phyloP scores from a whole-genome alignment of 2,888 invertebrate genomes.

The Eledone cirrhosa region DNA sequence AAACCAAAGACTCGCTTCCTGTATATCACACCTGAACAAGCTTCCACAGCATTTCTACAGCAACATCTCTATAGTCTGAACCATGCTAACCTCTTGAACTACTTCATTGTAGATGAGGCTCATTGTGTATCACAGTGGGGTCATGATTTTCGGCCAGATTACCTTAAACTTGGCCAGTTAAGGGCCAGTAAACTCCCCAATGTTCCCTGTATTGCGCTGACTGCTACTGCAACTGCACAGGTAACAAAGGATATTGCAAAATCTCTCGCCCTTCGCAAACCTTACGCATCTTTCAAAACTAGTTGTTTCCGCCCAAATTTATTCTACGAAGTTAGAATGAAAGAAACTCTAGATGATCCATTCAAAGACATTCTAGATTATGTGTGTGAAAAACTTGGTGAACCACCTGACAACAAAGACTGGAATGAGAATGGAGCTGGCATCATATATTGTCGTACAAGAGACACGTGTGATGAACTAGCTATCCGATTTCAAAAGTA shows the following conservation, averaged over 20 bases:
- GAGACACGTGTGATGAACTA: conserved; percentile 88
- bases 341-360: conserved; percentile 82
- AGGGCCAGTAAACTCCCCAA: conserved; percentile 70
- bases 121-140: conserved; percentile 94
- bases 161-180: conserved; percentile 84
- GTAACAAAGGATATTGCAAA: conserved; percentile 69
- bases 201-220: conserved; percentile 88
- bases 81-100: conserved; percentile 82
- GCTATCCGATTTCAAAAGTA: conserved; percentile 77
- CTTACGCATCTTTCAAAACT: conserved; percentile 78
- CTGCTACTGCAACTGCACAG: conserved; percentile 85
- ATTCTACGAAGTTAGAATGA: conserved; percentile 91
- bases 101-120: conserved; percentile 91
- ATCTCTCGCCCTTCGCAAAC: conserved; percentile 76
- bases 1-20: conserved; percentile 83
- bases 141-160: conserved; percentile 93
- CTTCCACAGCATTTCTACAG: conserved; percentile 74
- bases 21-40: conserved; percentile 97
- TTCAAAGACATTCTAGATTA: conserved; percentile 76
- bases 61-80: conserved; percentile 75
- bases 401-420: conserved; percentile 39
- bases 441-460: conserved; percentile 93
- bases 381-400: conserved; percentile 51
- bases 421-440: conserved; percentile 73
- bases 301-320: conserved; percentile 84